Evolutionary conservation across 2,888 invertebrate species (phyloP), one percentile per base, ranked within the genome.

Genomic region (Caenorhabditis zanzibari): DNA sequence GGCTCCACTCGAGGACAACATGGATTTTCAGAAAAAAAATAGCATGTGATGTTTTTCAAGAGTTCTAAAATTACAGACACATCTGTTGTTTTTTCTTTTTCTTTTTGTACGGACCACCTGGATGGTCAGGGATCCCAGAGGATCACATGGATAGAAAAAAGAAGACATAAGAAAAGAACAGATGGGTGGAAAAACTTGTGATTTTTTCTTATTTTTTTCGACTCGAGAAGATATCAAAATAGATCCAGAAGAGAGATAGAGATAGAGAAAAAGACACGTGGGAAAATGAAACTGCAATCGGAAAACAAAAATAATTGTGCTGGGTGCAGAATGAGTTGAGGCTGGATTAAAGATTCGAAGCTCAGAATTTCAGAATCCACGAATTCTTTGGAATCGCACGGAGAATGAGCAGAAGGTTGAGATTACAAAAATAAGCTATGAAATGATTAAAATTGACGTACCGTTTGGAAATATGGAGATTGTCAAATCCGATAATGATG

Each of bases 91-190:
- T 54, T 26, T 6, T 49, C 26, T 52, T 35, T 47, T 49, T 22
- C 5, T 9, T 68, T 54, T 68, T 73, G 73, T 63, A 63, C 73
- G 73, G 63, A 63, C 73, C 73, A 72, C 72, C 72, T 59, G 59
- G 58, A 49, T 61, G 72, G 59, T 71, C 71, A 71, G 71, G 54
- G 38, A 35, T 54, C 38, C 54, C 54, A 9, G 47, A 47, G n/a
- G 52, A 68, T 59, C 72, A 72, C 59, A 61, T 61, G 68, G 54
- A 32, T 12, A 19, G 47, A 47, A 64, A 35, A 32, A 24, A 52
- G 26, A 52, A 47, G 19, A 47, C 47, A 47, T 49, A 32, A 10
- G 49, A 64, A n/a, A 9, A 52, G 52, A 66, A 66, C 32, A 66
- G 49, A 66, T 22, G 49, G 12, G n/a, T 24, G 61, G n/a, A n/a